Percentiles rank a stretch among this genome's conserved stretches.
These are phyloP conservation scores for Lepidurus packardi DNA, from an alignment of 1,140 invertebrate genomes.

Conservation along the genomic window DNA sequence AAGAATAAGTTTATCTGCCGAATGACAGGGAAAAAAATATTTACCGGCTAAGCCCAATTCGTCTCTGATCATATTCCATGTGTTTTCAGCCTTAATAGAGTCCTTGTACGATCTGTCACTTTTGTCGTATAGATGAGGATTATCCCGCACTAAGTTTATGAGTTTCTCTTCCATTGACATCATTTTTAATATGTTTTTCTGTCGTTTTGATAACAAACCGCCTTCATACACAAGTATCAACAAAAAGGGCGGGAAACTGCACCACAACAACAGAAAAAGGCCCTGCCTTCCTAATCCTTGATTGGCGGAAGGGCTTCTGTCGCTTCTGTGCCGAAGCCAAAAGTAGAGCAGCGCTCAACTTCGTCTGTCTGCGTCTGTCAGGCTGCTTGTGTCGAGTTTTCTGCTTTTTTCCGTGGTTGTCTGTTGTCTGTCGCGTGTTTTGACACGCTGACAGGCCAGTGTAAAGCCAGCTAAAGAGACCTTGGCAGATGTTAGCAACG, in stretches of 20 bases:
- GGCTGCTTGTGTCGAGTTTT: too few relatives aligned
- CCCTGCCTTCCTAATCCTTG: too few relatives aligned
- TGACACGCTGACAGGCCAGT: background rate
- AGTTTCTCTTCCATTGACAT: too few relatives aligned
- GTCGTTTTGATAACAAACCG: background rate
- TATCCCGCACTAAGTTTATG: too few relatives aligned
- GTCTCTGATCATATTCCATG: conserved; percentile 1
- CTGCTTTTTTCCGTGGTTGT: too few relatives aligned
- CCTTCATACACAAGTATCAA: background rate
- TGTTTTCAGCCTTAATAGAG: background rate
- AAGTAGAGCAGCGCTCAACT: too few relatives aligned
- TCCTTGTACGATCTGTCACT: background rate
- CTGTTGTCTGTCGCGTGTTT: too few relatives aligned
- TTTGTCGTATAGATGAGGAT: background rate
- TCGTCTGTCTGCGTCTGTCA: too few relatives aligned
- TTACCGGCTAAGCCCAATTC: background rate
- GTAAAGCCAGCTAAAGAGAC: background rate
- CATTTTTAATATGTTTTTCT: background rate
- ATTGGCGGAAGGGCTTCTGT: too few relatives aligned
- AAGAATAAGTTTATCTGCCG: background rate
- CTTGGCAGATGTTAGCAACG: too few relatives aligned
- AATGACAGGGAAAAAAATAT: background rate
- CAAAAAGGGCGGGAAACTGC: background rate
- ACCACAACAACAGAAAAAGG: background rate
- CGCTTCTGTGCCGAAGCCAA: too few relatives aligned